Base-by-base conservation (phyloP, 2,113 vertebrate genomes). In the Daubentonia madagascariensis region DNA sequence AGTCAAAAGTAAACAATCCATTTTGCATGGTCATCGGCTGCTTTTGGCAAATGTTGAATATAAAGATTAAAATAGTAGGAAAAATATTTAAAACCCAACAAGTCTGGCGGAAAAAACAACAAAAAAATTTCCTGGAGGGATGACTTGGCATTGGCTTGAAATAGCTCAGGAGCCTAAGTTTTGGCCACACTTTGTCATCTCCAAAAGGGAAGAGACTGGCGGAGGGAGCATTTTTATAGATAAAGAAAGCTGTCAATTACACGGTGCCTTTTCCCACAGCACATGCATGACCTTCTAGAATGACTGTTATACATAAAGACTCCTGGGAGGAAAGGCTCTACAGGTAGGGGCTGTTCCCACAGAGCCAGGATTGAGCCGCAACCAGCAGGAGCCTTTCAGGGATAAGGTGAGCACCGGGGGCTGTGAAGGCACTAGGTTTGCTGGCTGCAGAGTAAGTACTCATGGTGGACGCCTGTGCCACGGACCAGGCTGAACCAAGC, bases 221-320 rank as follows among this genome's bases (percentile, higher is more conserved):
- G 12, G 7, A 6, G 73, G 67, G 30, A 7, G 35, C 0, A 4
- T 4, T 2, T 4, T 2, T 6, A 6, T 3, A 45, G 6, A 2
- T 10, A 8, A 45, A 52, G 70, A 13, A 73, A 79, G 65, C 28
- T 72, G n/a, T 50, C 35, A 37, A 4, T 28, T 1, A 11, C 37
- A 23, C 0, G 3, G 3, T 20, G 16, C 12, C 72, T 67, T 68
- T 48, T 4, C 43, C 45, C n/a, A 17, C 23, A 11, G 10, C 11
- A 61, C 25, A 8, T 0, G 4, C 0, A 1, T 17, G 57, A 40
- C 43, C 57, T 81, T 73, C 65, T 20, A 10, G 63, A 86, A 68
- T 0, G 4, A 35, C 17, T 30, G 54, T 2, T n/a, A 7, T 32
- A 23, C 12, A 30, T 16, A 40, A 40, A 40, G 89, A 76, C 57